A percentile compares a stretch with the other conserved stretches of the same genome.
Conservation (phyloP, 1,140 invertebrate genomes). For the Oncopodura yosiiana region DNA sequence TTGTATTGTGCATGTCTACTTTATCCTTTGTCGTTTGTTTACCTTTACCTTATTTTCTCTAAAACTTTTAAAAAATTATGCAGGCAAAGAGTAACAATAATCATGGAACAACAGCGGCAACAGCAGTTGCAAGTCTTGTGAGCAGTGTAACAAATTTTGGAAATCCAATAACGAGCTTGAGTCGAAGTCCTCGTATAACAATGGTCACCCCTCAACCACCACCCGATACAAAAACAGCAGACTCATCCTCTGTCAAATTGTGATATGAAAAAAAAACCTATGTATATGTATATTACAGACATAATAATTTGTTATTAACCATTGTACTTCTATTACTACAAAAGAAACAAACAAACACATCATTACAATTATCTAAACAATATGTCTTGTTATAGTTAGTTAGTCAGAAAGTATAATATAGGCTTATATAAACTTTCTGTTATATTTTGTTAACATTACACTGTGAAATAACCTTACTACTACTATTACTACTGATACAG, state of each 20-base stretch:
- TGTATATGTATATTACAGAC: background rate
- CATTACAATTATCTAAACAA: too few relatives aligned
- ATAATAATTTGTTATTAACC: background rate
- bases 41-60: background rate
- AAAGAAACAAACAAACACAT: too few relatives aligned
- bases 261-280: slow-evolving; percentile 5
- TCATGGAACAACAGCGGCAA: slow-evolving; percentile 28
- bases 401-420: too few relatives aligned
- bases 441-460: too few relatives aligned
- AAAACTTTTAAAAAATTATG: background rate
- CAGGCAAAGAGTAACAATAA: slow-evolving; percentile 35
- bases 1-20: background rate
- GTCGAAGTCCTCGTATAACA: slow-evolving; percentile 31
- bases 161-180: slow-evolving; percentile 20
- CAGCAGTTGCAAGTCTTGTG: slow-evolving; percentile 33
- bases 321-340: too few relatives aligned
- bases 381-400: too few relatives aligned
- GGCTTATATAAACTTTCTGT: too few relatives aligned
- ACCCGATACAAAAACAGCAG: slow-evolving; percentile 11
- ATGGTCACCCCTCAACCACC: slow-evolving; percentile 33
- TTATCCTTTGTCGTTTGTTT: background rate
- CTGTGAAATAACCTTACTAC: too few relatives aligned
- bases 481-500: too few relatives aligned
- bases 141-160: slow-evolving; percentile 34
- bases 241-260: slow-evolving; percentile 29